A percentile compares a stretch with the other conserved stretches of the same genome.
phyloP scores from a whole-genome alignment of 2,888 invertebrate genomes.

The Agriotes lineatus region DNA sequence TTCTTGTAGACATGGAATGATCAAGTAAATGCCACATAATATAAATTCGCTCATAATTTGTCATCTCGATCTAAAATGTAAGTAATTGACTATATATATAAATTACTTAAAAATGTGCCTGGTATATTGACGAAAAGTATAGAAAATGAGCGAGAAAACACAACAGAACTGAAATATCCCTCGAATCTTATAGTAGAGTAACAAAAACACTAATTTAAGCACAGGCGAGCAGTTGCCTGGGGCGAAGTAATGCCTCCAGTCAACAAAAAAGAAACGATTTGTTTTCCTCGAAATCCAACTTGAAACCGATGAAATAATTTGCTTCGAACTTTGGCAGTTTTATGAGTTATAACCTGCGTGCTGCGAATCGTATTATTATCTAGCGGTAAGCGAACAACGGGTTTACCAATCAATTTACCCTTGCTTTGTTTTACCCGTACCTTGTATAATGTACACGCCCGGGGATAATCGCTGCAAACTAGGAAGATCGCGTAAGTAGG shows the following conservation, averaged over 20 bases:
- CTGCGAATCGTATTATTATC: background rate
- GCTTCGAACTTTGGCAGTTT: slow-evolving; percentile 5
- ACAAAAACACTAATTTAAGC: background rate
- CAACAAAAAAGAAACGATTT: background rate
- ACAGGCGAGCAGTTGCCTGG: background rate
- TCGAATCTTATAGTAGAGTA: too few species aligned
- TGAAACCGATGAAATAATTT: slow-evolving; percentile 10
- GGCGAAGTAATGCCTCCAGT: background rate
- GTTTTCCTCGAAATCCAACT: background rate
- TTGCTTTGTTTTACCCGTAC: background rate
- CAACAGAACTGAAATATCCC: too few species aligned
- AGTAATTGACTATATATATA: too few species aligned
- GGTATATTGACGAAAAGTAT: too few species aligned
- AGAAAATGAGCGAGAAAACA: too few species aligned
- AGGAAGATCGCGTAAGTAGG: too few species aligned
- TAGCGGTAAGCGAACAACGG: background rate
- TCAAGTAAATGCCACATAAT: too few species aligned
- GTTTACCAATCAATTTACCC: background rate
- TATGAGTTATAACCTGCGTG: background rate
- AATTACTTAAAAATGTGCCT: too few species aligned
- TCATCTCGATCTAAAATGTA: too few species aligned
- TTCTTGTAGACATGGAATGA: too few species aligned
- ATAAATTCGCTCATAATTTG: too few species aligned
- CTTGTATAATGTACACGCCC: background rate
- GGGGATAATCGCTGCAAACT: background rate